Base-by-base conservation (phyloP, 2,797 vertebrate genomes). In the Tarsius wallacei region DNA sequence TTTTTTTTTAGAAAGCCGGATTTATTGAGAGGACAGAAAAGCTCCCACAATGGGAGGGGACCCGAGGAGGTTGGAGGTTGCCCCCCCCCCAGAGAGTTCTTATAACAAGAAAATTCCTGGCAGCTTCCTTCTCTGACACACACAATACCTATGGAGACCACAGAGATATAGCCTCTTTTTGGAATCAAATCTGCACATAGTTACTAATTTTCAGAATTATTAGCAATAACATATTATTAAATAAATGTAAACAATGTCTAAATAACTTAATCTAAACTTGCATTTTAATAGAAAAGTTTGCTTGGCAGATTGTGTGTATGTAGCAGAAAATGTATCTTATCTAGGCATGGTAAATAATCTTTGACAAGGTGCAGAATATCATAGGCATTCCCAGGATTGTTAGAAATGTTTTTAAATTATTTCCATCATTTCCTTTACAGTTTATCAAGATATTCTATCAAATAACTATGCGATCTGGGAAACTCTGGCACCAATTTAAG, bases 191-290 rank as follows among this genome's bases (percentile, higher is more conserved):
- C 7, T 9, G n/a, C 4, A 49, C 57, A 33, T 49, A 7, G 55
- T 55, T 70, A 78, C 0, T 82, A n/a, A 49, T 78, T 93, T 96
- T 94, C 17, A 96, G 14, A 91, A 74, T 86, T 68, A 80, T 71
- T 88, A 90, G 16, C 3, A 42, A 21, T 1, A 78, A 42, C 0
- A 51, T 22, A 3, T 66, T 80, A 19, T 83, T 63, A 73, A 81
- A 85, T 22, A 80, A 49, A 91, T 84, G 33, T 86, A 80, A 85
- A 14, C 0, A 77, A 7, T 85, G 0, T 82, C 19, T 95, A 55
- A 93, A 63, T 5, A 87, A 95, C 11, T 66, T 77, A 57, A 68
- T 63, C 12, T 68, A 70, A 70, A 74, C 8, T 59, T 78, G 0
- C 2, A 90, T 93, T 82, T 95, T 78, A 82, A 90, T 81, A 70